phyloP scores from a whole-genome alignment of 2,113 vertebrate genomes.

The Neoarius graeffei region DNA sequence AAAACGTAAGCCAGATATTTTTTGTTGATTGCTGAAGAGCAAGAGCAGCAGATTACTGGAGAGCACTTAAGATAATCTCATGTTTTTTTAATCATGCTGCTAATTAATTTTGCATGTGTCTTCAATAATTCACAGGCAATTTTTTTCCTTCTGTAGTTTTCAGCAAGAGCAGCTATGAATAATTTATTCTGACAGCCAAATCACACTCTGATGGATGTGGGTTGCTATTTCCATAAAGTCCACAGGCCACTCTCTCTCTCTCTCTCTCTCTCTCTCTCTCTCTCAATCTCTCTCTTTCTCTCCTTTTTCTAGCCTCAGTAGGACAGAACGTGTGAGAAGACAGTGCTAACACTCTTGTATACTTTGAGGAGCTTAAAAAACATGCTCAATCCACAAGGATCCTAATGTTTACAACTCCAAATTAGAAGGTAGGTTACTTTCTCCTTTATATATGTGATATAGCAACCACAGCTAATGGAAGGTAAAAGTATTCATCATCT shows the following conservation, averaged over 20 bases:
- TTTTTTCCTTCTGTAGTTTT: slow-evolving; percentile 60
- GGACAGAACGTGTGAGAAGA: neutral
- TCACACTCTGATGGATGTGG: slow-evolving; percentile 58
- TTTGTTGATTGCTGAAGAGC: slow-evolving; percentile 43
- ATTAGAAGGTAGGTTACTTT: neutral
- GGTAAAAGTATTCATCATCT: neutral
- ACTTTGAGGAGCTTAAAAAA: neutral
- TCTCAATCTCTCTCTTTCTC: neutral
- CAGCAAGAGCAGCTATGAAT: slow-evolving; percentile 61
- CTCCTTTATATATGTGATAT: neutral
- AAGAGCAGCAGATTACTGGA: slow-evolving; percentile 49
- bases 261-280: slow-evolving; percentile 13
- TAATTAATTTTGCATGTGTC: slow-evolving; percentile 66
- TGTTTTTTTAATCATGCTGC: slow-evolving; percentile 67
- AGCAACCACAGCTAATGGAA: neutral
- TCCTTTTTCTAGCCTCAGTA: neutral
- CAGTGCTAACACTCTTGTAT: neutral
- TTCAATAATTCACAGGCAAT: slow-evolving; percentile 67
- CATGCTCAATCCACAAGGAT: neutral
- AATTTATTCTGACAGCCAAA: slow-evolving; percentile 62
- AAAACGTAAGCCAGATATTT: neutral
- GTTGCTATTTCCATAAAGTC: slow-evolving; percentile 53
- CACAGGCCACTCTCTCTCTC: slow-evolving; percentile 35
- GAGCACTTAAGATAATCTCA: slow-evolving; percentile 64
- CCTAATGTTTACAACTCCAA: neutral